Percentiles rank a stretch among this genome's conserved stretches.
phyloP scores from a whole-genome alignment of 2,888 invertebrate genomes.

The Andrena bucephala region DNA sequence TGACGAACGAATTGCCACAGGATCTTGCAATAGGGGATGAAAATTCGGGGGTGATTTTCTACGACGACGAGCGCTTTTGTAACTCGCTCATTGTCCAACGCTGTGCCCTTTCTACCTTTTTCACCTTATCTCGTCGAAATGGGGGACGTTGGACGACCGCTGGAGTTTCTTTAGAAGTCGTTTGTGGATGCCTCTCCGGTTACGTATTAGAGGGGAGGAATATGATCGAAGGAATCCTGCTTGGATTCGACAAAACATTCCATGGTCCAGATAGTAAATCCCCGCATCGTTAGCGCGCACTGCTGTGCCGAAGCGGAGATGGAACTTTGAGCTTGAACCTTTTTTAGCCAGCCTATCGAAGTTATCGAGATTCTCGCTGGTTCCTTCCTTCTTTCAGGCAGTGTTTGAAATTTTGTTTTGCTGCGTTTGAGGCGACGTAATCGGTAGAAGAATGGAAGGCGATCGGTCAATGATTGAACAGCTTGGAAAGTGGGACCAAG shows the following conservation, averaged over 20 bases:
- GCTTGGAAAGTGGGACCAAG: conserved; percentile 43
- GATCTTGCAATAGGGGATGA: conserved; percentile 13
- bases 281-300: neutral
- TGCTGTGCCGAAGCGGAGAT: neutral
- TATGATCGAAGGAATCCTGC: neutral
- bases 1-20: neutral
- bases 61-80: conserved; percentile 2
- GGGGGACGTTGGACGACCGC: neutral
- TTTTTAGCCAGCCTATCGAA: neutral
- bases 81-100: neutral
- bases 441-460: neutral
- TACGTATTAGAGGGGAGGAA: neutral
- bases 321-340: neutral
- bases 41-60: neutral
- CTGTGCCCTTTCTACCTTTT: neutral
- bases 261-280: neutral
- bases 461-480: neutral
- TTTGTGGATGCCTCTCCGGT: neutral
- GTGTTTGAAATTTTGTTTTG: neutral
- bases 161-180: neutral
- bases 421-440: neutral
- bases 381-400: neutral
- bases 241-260: neutral
- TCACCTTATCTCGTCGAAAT: neutral
- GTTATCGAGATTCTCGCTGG: conserved; percentile 21